Conservation (phyloP, 2,888 invertebrate species). For the Opisthograptis luteolata region DNA sequence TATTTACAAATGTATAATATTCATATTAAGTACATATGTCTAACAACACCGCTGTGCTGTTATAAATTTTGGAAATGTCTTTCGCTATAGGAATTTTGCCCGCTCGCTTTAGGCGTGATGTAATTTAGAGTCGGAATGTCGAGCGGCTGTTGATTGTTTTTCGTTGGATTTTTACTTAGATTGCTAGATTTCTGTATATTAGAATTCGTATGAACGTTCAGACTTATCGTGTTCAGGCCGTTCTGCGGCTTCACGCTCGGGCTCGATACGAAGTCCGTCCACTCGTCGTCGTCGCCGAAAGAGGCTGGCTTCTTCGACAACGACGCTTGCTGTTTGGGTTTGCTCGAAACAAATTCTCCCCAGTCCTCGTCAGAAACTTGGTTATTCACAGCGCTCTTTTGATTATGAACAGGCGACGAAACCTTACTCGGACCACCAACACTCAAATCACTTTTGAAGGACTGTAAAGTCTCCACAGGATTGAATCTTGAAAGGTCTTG, state of each 20-base stretch:
- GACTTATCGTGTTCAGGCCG: conserved; percentile 76
- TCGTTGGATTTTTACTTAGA: conserved; percentile 54
- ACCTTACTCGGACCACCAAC: conserved; percentile 61
- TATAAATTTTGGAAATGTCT: conserved; percentile 83
- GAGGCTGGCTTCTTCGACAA: conserved; percentile 54
- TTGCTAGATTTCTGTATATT: conserved; percentile 62
- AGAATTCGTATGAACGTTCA: conserved; percentile 76
- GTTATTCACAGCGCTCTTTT: conserved; percentile 46
- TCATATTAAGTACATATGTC: conserved; percentile 65
- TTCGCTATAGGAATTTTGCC: conserved; percentile 63
- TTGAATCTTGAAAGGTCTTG: conserved; percentile 80
- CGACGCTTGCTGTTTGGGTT: conserved; percentile 58
- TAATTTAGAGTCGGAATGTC: conserved; percentile 77
- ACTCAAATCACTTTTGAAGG: conserved; percentile 69
- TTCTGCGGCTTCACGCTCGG: conserved; percentile 72
- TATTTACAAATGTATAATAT: conserved; percentile 35
- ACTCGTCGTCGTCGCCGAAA: conserved; percentile 75
- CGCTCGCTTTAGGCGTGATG: conserved; percentile 73
- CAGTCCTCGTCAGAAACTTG: conserved; percentile 81
- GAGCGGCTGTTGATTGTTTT: conserved; percentile 60
- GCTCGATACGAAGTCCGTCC: conserved; percentile 80
- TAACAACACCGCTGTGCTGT: conserved; percentile 50
- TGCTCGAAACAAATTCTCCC: conserved; percentile 85
- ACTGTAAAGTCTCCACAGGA: conserved; percentile 76
- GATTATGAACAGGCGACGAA: conserved; percentile 63